A percentile compares a stretch with the other conserved stretches of the same genome.
Conservation (phyloP, 1,140 invertebrate genomes). For the Oryzaephilus surinamensis region DNA sequence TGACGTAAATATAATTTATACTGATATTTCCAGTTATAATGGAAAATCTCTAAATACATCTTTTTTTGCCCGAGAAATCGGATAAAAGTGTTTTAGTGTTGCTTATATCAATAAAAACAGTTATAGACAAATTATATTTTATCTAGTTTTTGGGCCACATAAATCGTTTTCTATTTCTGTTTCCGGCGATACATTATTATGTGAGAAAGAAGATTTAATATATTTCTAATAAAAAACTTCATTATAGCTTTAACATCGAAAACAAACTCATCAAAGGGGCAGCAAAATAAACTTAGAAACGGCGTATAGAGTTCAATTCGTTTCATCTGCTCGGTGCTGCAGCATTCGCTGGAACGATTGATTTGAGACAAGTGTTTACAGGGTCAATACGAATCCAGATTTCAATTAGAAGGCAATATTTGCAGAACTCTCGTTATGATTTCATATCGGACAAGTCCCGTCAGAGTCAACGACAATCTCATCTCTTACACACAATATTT, state of each 20-base stretch:
- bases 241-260: constrained; percentile 18
- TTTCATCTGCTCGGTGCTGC: constrained; percentile 21
- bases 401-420: constrained; percentile 31
- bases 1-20: too few relatives aligned
- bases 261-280: constrained; percentile 20
- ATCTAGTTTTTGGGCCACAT: too few relatives aligned
- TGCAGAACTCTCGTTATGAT: constrained; percentile 32
- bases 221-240: constrained; percentile 19
- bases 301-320: constrained; percentile 9
- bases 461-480: constrained; percentile 23
- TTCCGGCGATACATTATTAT: too few relatives aligned
- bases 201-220: constrained; percentile 6
- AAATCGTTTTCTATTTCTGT: too few relatives aligned
- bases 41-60: too few relatives aligned
- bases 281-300: constrained; percentile 16
- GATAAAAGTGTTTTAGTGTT: too few relatives aligned
- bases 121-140: too few relatives aligned
- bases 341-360: constrained; percentile 21
- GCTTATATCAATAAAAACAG: too few relatives aligned
- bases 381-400: constrained; percentile 29
- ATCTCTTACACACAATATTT: constrained; percentile 19
- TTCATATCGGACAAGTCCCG: constrained; percentile 28
- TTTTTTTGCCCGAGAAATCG: too few relatives aligned
- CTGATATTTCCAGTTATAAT: too few relatives aligned
- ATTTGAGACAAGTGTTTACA: constrained; percentile 29